Conservation (phyloP, 2,113 vertebrate species). For the Brienomyrus longianalis region DNA sequence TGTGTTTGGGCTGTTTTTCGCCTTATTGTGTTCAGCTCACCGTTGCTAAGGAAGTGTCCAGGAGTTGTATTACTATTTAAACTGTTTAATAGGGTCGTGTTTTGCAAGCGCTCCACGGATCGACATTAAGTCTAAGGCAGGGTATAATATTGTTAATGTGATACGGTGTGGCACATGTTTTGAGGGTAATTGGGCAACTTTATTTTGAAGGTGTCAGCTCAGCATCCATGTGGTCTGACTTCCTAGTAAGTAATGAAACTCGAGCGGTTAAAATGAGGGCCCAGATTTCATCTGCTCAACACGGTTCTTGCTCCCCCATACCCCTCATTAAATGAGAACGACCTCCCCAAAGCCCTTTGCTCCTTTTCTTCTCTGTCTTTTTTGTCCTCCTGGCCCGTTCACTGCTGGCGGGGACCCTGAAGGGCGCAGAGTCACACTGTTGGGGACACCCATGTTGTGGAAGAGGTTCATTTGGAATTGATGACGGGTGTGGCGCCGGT, state of each 20-base stretch:
- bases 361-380: neutral
- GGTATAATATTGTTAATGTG: neutral
- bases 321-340: neutral
- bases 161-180: neutral
- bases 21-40: conserved; percentile 18
- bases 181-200: neutral
- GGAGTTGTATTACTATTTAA: neutral
- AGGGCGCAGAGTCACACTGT: conserved; percentile 24
- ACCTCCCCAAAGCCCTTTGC: neutral
- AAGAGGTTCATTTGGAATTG: conserved; percentile 20
- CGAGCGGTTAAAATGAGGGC: conserved; percentile 15
- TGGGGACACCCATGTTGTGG: conserved; percentile 44
- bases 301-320: neutral
- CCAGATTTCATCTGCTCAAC: conserved; percentile 27
- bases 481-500: conserved; percentile 41
- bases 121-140: neutral
- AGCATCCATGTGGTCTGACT: conserved; percentile 5
- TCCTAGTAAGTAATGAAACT: conserved; percentile 6
- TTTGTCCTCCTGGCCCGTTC: neutral
- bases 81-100: neutral
- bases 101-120: neutral
- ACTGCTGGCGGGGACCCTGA: conserved; percentile 29
- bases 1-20: conserved; percentile 15
- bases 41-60: neutral
- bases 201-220: neutral